phyloP scores from a whole-genome alignment of 2,797 vertebrate genomes.

The Erithacus rubecula region DNA sequence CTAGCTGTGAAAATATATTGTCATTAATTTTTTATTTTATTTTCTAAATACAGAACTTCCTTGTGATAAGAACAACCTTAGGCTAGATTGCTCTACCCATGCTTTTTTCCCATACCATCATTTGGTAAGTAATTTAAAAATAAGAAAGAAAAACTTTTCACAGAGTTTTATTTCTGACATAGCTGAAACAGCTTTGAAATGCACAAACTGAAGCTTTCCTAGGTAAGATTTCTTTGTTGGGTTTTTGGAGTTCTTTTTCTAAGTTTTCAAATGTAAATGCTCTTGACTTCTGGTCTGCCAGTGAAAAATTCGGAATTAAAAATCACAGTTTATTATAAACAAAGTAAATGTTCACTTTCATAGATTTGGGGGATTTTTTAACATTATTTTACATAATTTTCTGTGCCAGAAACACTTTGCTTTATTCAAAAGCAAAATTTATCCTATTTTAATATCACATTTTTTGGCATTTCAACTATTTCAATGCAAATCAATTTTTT shows the following conservation, averaged over 20 bases:
- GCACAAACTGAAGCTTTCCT: neutral
- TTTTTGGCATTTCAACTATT: neutral
- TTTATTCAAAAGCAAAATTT: neutral
- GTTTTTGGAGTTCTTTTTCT: neutral
- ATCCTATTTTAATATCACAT: neutral
- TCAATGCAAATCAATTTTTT: neutral
- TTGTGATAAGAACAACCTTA: neutral
- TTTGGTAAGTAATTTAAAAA: neutral
- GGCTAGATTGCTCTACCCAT: rapidly evolving
- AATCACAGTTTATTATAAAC: neutral
- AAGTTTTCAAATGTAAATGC: neutral
- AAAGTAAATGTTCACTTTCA: neutral
- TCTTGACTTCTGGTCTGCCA: neutral
- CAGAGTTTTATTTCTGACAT: neutral
- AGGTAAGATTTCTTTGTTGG: neutral
- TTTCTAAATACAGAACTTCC: neutral
- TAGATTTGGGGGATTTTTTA: no score
- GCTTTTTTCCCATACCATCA: neutral
- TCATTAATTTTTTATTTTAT: neutral
- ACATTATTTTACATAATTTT: neutral
- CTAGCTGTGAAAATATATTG: neutral
- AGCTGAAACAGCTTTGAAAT: neutral
- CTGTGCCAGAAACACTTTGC: neutral
- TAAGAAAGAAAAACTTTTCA: neutral
- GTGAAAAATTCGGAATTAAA: neutral